Conservation (phyloP, 2,113 vertebrate genomes). For the Pimephales promelas region DNA sequence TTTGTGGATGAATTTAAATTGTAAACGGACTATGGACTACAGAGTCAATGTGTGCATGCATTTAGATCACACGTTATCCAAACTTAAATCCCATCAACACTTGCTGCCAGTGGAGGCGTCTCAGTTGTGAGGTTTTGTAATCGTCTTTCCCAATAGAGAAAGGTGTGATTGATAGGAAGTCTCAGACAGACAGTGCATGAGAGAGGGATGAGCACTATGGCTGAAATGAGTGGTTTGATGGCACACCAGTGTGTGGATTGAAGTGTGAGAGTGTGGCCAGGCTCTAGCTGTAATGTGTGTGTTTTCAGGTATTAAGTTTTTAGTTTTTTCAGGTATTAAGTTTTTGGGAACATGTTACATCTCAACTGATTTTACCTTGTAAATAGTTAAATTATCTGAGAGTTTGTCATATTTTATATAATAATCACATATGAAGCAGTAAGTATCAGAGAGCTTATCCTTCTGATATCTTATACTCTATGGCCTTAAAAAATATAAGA, state of each 20-base stretch:
- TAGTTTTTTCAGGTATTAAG: no score
- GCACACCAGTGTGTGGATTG: not conserved
- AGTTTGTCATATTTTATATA: not conserved
- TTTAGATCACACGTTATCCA: not conserved
- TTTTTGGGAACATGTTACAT: not conserved
- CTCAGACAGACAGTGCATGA: conserved; percentile 10
- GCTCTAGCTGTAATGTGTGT: conserved; percentile 13
- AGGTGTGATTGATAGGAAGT: not conserved
- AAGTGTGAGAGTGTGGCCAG: not conserved
- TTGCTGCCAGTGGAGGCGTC: not conserved
- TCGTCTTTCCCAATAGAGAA: not conserved
- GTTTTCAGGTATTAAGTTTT: no score
- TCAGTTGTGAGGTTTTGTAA: conserved; percentile 2
- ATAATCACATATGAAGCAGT: not conserved
- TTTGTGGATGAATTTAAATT: not conserved
- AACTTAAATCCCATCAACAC: conserved; percentile 4
- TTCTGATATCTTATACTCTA: no score
- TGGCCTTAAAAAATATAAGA: no score
- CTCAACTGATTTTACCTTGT: not conserved
- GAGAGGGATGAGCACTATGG: not conserved
- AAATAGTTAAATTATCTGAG: not conserved
- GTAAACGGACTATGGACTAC: not conserved
- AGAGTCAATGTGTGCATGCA: conserved; percentile 15
- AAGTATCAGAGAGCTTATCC: not conserved
- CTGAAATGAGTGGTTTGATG: not conserved